phyloP scores from a whole-genome alignment of 2,113 vertebrate genomes.

The Lophura nycthemera region DNA sequence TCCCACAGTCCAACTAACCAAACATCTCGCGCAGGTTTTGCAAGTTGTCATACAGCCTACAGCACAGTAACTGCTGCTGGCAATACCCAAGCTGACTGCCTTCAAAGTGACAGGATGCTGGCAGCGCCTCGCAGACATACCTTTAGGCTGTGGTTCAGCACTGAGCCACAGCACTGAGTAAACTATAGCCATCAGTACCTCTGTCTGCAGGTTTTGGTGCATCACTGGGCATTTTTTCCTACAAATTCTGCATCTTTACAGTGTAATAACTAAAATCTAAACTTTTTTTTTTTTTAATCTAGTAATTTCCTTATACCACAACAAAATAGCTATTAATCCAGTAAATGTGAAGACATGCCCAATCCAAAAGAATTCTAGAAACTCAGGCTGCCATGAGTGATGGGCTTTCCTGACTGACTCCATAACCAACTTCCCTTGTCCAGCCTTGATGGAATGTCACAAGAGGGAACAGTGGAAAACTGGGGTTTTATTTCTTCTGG shows the following conservation, averaged over 20 bases:
- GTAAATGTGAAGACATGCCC: not conserved
- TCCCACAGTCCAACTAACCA: not conserved
- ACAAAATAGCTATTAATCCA: not conserved
- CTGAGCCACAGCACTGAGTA: not conserved
- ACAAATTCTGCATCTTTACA: not conserved
- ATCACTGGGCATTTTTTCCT: not conserved
- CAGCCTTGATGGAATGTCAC: not conserved
- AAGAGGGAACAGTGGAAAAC: not conserved
- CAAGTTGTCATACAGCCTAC: not conserved
- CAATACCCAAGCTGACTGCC: not conserved
- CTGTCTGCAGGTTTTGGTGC: not conserved
- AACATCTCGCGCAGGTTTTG: conserved; percentile 35
- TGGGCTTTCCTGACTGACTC: too few relatives aligned
- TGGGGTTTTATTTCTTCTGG: not conserved
- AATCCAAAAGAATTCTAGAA: not conserved
- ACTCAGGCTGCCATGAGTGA: not conserved
- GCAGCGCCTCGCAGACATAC: not conserved
- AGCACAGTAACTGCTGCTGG: not conserved
- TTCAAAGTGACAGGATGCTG: not conserved
- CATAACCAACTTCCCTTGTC: not conserved
- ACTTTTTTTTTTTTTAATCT: not conserved
- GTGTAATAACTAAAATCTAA: not conserved
- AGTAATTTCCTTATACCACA: not conserved
- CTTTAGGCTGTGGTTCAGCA: conserved; percentile 28
- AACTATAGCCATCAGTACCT: not conserved